A percentile compares a stretch with the other conserved stretches of the same genome.
phyloP scores from a whole-genome alignment of 2,888 invertebrate species.

The Nemoura dubitans region DNA sequence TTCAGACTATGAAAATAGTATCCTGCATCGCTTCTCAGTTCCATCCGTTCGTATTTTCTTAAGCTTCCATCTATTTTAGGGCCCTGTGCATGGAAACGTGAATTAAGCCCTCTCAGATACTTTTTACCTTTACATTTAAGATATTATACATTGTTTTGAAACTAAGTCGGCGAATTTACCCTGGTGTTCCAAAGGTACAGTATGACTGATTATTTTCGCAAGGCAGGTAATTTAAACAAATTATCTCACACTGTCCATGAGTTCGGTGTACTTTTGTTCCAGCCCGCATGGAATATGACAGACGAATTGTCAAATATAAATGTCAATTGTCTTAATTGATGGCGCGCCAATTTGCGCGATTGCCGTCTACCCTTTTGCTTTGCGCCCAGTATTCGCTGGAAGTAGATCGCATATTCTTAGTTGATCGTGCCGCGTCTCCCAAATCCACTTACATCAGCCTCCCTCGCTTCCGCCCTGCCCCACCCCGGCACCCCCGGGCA shows the following conservation, averaged over 20 bases:
- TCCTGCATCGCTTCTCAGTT: too few species aligned
- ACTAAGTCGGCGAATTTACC: too few species aligned
- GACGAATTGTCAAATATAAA: neutral
- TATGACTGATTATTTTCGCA: neutral
- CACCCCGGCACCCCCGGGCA: neutral
- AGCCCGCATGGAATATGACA: neutral
- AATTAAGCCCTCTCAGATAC: too few species aligned
- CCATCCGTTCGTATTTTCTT: too few species aligned
- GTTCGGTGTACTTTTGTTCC: neutral
- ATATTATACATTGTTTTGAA: too few species aligned
- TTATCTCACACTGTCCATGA: neutral
- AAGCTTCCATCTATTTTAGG: too few species aligned
- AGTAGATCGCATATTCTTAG: slow-evolving; percentile 2
- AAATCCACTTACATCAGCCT: neutral
- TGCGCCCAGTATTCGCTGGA: neutral
- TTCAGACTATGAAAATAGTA: too few species aligned
- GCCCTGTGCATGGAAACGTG: too few species aligned
- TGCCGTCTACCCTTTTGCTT: neutral
- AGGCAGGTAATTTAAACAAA: neutral
- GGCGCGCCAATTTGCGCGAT: neutral
- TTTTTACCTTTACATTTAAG: too few species aligned
- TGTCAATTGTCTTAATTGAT: neutral
- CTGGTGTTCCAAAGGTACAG: too few species aligned
- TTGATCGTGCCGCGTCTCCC: neutral
- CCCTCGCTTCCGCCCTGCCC: neutral